phyloP scores from a whole-genome alignment of 2,888 invertebrate genomes.

The Rhingia rostrata region DNA sequence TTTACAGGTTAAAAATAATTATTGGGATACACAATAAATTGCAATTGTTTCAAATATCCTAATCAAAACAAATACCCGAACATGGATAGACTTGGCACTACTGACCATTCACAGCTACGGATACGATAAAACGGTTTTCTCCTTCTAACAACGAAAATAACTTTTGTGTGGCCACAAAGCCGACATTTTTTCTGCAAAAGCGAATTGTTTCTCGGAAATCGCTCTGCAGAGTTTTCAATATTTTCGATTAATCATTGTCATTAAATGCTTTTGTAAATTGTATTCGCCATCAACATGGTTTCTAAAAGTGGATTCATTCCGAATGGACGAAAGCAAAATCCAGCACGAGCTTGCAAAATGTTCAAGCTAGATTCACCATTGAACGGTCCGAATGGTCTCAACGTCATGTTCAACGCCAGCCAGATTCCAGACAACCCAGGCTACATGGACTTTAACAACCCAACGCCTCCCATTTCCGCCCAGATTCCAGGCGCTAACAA shows the following conservation, averaged over 20 bases:
- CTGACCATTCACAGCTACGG: background rate
- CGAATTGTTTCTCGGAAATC: background rate
- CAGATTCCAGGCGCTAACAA: conserved; percentile 57
- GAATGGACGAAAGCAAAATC: conserved; percentile 55
- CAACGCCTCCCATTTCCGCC: conserved; percentile 77
- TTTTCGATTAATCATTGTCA: conserved; percentile 15
- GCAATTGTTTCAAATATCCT: too few species aligned
- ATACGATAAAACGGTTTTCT: conserved; percentile 5
- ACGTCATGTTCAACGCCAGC: conserved; percentile 80
- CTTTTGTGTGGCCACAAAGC: conserved; percentile 46
- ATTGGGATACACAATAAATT: too few species aligned
- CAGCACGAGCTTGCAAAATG: conserved; percentile 49
- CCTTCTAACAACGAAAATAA: conserved; percentile 56
- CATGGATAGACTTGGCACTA: background rate
- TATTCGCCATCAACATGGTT: conserved; percentile 49
- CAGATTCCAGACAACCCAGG: conserved; percentile 83
- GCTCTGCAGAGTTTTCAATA: background rate
- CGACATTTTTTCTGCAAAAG: conserved; percentile 57
- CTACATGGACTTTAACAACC: conserved; percentile 82
- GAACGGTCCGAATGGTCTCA: conserved; percentile 63
- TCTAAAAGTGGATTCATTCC: conserved; percentile 66
- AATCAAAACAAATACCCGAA: too few species aligned
- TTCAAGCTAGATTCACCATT: conserved; percentile 62
- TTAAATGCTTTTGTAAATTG: conserved; percentile 28
- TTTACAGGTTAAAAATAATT: too few species aligned